Base-by-base conservation (phyloP, 2,797 vertebrate genomes). In the Loris lydekkerianus region DNA sequence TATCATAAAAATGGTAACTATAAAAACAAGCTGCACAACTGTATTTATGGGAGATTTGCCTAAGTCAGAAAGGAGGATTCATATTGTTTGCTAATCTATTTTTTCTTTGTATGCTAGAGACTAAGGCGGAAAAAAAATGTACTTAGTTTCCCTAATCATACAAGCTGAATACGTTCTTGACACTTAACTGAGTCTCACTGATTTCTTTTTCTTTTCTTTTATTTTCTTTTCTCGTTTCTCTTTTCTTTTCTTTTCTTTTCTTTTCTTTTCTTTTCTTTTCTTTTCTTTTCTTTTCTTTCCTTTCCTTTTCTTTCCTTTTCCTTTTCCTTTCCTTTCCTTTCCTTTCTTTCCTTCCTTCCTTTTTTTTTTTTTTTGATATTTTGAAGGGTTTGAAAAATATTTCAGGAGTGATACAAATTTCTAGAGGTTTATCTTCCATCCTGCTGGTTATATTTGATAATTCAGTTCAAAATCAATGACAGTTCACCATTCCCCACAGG, bases 1-100 rank as follows among this genome's bases (percentile, higher is more conserved):
- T 78, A 72, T 94, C 86, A 92, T 96, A 96, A 97, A 98, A 97
- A 97, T 93, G 96, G 93, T 92, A 96, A 97, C 96, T 96, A 96
- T 97, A 96, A 80, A 97, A 98, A 97, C 63, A 96, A 95, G 85
- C 94, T 97, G 63, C 63, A 43, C 27, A 95, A 95, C 97, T 90
- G 91, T 94, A 78, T 95, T 88, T 86, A 91, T 76, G 29, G 53
- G 86, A 97, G 90, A 96, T 94, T 95, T 98, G 89, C 93, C 96
- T 95, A 95, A 92, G 80, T 93, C 89, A 93, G 85, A 83, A 95
- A 96, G 77, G 95, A 97, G 15, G 91, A 86, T 81, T 46, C 60
- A 81, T 82, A 40, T 65, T 92, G 40, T 83, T 94, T 95, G 73
- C 81, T 25, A 90, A 73, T 56, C 7, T 72, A 58, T 49, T 83